These are phyloP conservation scores for Oreochromis spilurus DNA, from an alignment of 2,113 vertebrate species.

Conservation along the genomic window DNA sequence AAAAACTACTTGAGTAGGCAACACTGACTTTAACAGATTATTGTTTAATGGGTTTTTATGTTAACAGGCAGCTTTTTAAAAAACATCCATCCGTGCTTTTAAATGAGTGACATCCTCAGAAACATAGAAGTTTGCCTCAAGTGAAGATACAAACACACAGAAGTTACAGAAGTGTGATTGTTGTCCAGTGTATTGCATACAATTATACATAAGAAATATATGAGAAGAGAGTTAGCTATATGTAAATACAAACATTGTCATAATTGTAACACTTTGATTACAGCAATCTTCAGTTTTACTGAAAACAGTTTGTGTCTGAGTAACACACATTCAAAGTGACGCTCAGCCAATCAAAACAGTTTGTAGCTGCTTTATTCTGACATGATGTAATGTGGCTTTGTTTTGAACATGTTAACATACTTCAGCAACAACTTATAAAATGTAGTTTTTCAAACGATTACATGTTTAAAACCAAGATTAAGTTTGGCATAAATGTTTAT, in stretches of 20 bases:
- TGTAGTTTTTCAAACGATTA: background rate
- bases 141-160: background rate
- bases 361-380: background rate
- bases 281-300: background rate
- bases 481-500: background rate
- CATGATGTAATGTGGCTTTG: background rate
- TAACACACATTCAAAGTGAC: background rate
- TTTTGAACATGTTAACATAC: background rate
- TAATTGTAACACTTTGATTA: background rate
- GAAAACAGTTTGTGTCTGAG: background rate
- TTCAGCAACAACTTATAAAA: background rate
- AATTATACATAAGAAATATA: background rate
- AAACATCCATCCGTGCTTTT: rapidly evolving
- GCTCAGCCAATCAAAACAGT: background rate
- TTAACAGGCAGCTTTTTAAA: background rate
- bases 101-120: background rate
- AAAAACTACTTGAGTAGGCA: background rate
- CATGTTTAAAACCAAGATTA: background rate
- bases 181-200: background rate
- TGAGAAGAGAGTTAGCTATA: background rate
- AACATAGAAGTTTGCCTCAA: background rate
- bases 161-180: background rate
- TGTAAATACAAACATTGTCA: background rate
- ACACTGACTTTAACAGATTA: background rate
- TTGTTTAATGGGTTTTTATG: background rate